Conservation (phyloP, 2,888 invertebrate genomes). For the Cephonodes hylas region DNA sequence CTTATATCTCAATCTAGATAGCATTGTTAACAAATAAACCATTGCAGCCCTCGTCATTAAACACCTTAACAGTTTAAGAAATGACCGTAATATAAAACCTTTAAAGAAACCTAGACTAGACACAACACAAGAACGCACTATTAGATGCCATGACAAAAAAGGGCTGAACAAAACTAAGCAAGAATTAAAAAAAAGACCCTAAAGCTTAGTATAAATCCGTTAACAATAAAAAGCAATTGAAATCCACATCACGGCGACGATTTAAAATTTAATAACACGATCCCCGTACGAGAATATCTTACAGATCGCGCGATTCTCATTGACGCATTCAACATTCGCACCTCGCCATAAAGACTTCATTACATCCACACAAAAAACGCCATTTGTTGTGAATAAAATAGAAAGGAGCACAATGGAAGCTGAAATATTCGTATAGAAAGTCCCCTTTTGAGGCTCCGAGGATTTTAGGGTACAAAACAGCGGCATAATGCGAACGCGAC, state of each 20-base stretch:
- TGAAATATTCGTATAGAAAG: slow-evolving; percentile 74
- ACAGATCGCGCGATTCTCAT: slow-evolving; percentile 52
- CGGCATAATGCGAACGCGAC: slow-evolving; percentile 66
- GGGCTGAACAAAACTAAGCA: background rate
- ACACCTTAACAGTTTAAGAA: no score
- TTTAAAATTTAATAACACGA: slow-evolving; percentile 30
- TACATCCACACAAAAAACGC: slow-evolving; percentile 69
- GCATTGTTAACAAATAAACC: no score
- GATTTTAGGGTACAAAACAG: slow-evolving; percentile 65
- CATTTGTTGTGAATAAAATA: slow-evolving; percentile 73
- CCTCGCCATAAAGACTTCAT: slow-evolving; percentile 76
- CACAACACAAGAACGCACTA: no score
- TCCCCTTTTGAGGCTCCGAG: slow-evolving; percentile 59
- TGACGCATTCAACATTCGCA: slow-evolving; percentile 66
- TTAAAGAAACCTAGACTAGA: no score
- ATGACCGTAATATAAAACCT: no score
- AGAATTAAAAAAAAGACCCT: background rate
- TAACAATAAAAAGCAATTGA: background rate
- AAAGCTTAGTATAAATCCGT: background rate
- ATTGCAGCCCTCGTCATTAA: no score
- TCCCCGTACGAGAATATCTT: slow-evolving; percentile 38
- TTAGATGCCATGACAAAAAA: no score
- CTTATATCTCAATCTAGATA: no score
- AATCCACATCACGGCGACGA: background rate
- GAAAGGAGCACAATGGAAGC: slow-evolving; percentile 64